Conservation (phyloP, 2,888 invertebrate species). For the Copidosoma aretas region DNA sequence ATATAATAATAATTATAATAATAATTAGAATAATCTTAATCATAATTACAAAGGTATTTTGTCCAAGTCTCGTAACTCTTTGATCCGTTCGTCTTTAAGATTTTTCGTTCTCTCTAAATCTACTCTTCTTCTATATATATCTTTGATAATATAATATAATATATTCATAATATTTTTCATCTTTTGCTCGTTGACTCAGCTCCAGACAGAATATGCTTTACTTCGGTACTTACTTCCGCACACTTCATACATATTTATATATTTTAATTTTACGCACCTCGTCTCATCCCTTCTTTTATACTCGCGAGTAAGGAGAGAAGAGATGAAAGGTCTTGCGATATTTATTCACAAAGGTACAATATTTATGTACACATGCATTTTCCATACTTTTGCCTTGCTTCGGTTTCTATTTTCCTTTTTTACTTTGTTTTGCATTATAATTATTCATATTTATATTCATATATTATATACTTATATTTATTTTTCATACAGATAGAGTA, state of each 20-base stretch:
- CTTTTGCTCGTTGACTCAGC: conserved; percentile 23
- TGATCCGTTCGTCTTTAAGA: conserved; percentile 19
- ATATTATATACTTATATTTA: conserved; percentile 25
- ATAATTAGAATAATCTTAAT: too few species aligned
- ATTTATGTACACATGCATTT: conserved; percentile 7
- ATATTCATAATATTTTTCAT: conserved; percentile 27
- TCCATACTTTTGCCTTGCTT: not conserved
- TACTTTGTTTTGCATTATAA: conserved; percentile 15
- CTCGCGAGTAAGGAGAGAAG: not conserved
- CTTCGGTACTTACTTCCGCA: not conserved
- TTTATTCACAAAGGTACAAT: conserved; percentile 34
- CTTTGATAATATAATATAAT: conserved; percentile 20
- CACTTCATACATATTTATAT: not conserved
- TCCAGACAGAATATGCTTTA: conserved; percentile 22
- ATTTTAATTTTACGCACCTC: too few species aligned
- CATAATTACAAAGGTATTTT: conserved; percentile 23
- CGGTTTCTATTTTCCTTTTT: too few species aligned
- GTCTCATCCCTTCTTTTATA: too few species aligned
- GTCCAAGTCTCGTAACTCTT: conserved; percentile 13
- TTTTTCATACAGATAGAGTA: conserved; percentile 33
- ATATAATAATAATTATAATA: conserved; percentile 16
- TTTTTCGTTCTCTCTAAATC: conserved; percentile 15
- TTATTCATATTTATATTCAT: conserved; percentile 34
- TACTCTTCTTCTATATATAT: conserved; percentile 27
- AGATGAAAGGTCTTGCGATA: conserved; percentile 24